These are phyloP conservation scores for Tetramorium parvispinum DNA, from an alignment of 1,140 invertebrate genomes.

Conservation along the genomic window DNA sequence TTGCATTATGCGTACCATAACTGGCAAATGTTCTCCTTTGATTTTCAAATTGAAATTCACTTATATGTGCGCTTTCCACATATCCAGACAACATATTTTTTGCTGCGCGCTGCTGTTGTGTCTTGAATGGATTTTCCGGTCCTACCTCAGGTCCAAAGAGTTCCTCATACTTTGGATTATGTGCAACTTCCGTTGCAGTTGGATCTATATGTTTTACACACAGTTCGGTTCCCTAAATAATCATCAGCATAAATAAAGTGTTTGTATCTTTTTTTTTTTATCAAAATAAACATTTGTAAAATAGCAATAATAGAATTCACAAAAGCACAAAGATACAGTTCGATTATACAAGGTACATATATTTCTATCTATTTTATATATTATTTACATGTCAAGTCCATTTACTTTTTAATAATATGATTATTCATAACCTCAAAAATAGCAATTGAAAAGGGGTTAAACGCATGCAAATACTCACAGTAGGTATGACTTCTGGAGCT, in stretches of 20 bases:
- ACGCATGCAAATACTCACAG: slow-evolving; percentile 85
- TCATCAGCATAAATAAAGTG: background rate
- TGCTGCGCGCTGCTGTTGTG: slow-evolving; percentile 93
- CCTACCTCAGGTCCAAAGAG: slow-evolving; percentile 96
- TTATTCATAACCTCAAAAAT: background rate
- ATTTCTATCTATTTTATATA: no score
- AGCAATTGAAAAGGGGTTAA: background rate
- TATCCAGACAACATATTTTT: slow-evolving; percentile 98
- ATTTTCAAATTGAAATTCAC: slow-evolving; percentile 99
- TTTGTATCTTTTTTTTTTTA: slow-evolving; percentile 1
- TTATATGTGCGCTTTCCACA: slow-evolving; percentile 97
- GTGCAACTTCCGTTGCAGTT: slow-evolving; percentile 91
- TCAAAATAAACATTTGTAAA: background rate
- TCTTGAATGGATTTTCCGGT: slow-evolving; percentile 96
- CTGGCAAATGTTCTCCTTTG: slow-evolving; percentile 97
- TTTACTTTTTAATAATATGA: background rate
- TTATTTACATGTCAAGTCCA: background rate
- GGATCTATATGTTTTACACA: slow-evolving; percentile 89
- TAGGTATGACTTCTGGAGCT: slow-evolving; percentile 92
- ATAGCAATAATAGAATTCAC: no score
- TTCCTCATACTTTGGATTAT: slow-evolving; percentile 98
- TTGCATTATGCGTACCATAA: slow-evolving; percentile 88
- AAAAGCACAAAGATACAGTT: no score
- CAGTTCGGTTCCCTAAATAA: slow-evolving; percentile 86
- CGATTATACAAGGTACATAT: no score